Conservation (phyloP, 2,888 invertebrate species). For the Glomeris marginata region DNA sequence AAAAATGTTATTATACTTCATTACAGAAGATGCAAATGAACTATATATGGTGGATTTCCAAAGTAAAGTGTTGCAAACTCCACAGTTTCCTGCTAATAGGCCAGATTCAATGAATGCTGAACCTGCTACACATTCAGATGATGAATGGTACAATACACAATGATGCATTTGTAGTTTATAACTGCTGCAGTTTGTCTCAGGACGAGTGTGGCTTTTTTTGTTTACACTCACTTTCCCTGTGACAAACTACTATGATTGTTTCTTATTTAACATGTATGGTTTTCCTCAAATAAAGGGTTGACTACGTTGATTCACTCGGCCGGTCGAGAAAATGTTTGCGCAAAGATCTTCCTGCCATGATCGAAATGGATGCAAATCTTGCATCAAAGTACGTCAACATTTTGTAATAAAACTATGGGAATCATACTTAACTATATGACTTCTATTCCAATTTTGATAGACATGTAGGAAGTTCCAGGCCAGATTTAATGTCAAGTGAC, state of each 20-base stretch:
- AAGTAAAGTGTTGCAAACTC: slow-evolving; percentile 6
- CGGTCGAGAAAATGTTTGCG: slow-evolving; percentile 67
- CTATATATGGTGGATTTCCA: slow-evolving; percentile 13
- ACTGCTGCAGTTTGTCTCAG: background rate
- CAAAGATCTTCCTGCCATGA: slow-evolving; percentile 53
- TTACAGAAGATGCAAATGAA: slow-evolving; percentile 12
- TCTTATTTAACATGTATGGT: too few relatives aligned
- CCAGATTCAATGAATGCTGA: background rate
- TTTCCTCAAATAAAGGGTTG: slow-evolving; percentile 59
- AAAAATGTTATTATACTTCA: background rate
- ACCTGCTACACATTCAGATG: slow-evolving; percentile 3
- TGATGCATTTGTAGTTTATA: background rate
- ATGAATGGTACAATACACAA: slow-evolving; percentile 7
- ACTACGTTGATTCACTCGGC: slow-evolving; percentile 76
- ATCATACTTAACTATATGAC: background rate
- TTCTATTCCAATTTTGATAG: background rate
- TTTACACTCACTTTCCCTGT: background rate
- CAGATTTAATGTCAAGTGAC: background rate
- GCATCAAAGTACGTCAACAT: slow-evolving; percentile 1
- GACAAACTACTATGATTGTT: slow-evolving; percentile 11
- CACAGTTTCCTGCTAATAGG: background rate
- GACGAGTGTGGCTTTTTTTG: background rate
- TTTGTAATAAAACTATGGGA: background rate
- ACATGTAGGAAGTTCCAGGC: too few relatives aligned
- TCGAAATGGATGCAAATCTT: slow-evolving; percentile 41